phyloP scores from a whole-genome alignment of 2,888 invertebrate species.

The Molanna angustata region DNA sequence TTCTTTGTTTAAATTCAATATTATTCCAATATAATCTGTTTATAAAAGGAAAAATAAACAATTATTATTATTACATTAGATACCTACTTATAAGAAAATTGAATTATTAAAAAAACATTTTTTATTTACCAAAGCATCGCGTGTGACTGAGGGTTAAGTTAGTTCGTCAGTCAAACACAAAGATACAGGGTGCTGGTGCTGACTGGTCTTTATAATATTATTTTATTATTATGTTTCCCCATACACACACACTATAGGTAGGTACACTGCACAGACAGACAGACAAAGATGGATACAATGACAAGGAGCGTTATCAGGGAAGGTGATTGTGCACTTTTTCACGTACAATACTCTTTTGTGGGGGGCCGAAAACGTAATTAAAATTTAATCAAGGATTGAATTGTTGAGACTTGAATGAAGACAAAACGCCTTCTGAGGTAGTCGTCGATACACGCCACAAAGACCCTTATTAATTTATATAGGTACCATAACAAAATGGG shows the following conservation, averaged over 20 bases:
- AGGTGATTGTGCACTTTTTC: constrained; percentile 29
- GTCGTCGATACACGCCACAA: constrained; percentile 13
- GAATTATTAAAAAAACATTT: too few relatives aligned
- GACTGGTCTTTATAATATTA: constrained; percentile 8
- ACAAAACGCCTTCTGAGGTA: constrained; percentile 26
- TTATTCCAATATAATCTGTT: too few relatives aligned
- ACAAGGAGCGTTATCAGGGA: constrained; percentile 20
- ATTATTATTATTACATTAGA: too few relatives aligned
- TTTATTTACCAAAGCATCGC: too few relatives aligned
- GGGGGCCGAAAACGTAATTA: constrained; percentile 30
- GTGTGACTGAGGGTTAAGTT: too few relatives aligned
- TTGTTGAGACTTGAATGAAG: constrained; percentile 27
- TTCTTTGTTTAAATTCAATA: too few relatives aligned
- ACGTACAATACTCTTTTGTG: constrained; percentile 30
- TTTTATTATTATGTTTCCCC: not conserved
- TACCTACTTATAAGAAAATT: too few relatives aligned
- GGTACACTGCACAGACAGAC: not conserved
- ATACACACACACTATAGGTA: not conserved
- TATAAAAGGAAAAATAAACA: too few relatives aligned
- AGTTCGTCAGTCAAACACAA: too few relatives aligned
- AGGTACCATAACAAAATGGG: not conserved
- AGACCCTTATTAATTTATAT: constrained; percentile 10
- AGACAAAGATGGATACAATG: not conserved
- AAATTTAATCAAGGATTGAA: constrained; percentile 30
- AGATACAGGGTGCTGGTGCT: constrained; percentile 25